A percentile compares a stretch with the other conserved stretches of the same genome.
Evolutionary conservation across 2,113 vertebrate genomes (phyloP).

Genomic region (Anser cygnoides): DNA sequence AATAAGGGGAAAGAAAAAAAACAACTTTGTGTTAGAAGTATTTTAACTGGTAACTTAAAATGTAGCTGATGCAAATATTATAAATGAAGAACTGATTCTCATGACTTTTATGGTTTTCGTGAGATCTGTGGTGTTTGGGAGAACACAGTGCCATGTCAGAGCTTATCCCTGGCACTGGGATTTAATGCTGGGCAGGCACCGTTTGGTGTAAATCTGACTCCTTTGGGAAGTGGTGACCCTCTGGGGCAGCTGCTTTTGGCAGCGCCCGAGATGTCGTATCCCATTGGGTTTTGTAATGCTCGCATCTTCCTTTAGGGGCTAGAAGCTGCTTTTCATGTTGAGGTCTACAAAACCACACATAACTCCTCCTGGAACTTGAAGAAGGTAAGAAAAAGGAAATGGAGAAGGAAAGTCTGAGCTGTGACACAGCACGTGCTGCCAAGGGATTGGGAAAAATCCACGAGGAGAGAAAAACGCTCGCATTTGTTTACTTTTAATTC

Average conservation of each 20-base stretch:
- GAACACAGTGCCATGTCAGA: not conserved
- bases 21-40: not conserved
- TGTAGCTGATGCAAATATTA: not conserved
- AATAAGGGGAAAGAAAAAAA: not conserved
- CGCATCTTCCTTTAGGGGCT: not conserved
- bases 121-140: not conserved
- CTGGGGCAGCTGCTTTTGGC: not conserved
- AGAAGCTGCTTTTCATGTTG: not conserved
- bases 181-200: not conserved
- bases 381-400: not conserved
- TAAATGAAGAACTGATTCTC: not conserved
- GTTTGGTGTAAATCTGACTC: not conserved
- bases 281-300: accelerated
- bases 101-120: not conserved
- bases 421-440: not conserved
- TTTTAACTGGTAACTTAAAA: not conserved
- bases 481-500: not conserved
- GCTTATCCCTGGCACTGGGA: not conserved
- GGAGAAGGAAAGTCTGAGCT: not conserved
- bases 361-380: not conserved
- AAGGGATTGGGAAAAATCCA: not conserved
- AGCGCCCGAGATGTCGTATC: not conserved
- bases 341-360: accelerated
- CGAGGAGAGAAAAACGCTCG: not conserved
- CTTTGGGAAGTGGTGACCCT: not conserved